Evolutionary conservation across 2,888 invertebrate species (phyloP).

Genomic region (Linnaemya tessellans): DNA sequence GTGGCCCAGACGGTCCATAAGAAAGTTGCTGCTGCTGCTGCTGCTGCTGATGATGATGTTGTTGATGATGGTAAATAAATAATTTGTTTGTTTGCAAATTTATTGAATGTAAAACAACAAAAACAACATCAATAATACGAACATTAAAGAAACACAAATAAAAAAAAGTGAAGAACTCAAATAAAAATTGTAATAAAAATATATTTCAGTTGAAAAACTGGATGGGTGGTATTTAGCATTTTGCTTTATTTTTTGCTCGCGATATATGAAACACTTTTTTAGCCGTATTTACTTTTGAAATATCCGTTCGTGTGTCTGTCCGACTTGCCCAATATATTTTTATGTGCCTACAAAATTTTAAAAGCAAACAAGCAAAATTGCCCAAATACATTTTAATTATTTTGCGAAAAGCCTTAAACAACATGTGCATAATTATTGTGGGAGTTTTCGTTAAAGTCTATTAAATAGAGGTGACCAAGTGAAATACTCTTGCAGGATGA

Average conservation of each 20-base stretch:
- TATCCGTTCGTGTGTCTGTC: not conserved
- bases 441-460: not conserved
- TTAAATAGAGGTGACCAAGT: not conserved
- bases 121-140: conserved; percentile 35
- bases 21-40: too few species aligned
- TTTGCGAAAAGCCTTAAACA: not conserved
- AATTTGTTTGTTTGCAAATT: conserved; percentile 45
- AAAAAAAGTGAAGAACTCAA: conserved; percentile 30
- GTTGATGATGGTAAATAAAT: conserved; percentile 8
- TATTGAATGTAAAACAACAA: conserved; percentile 33
- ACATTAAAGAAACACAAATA: conserved; percentile 17
- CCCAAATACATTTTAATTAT: not conserved
- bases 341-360: conserved; percentile 10
- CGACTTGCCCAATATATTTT: not conserved
- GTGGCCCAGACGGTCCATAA: conserved; percentile 4
- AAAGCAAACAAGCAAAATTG: conserved; percentile 12
- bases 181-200: conserved; percentile 49
- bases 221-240: conserved; percentile 56
- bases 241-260: not conserved
- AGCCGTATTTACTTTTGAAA: conserved; percentile 2
- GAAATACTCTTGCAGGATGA: not conserved
- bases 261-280: conserved; percentile 21
- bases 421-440: conserved; percentile 5
- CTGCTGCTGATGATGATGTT: conserved; percentile 26
- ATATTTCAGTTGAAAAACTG: conserved; percentile 52